Evolutionary conservation across 2,113 vertebrate genomes (phyloP).

Genomic region (Planiliza haematocheilus): DNA sequence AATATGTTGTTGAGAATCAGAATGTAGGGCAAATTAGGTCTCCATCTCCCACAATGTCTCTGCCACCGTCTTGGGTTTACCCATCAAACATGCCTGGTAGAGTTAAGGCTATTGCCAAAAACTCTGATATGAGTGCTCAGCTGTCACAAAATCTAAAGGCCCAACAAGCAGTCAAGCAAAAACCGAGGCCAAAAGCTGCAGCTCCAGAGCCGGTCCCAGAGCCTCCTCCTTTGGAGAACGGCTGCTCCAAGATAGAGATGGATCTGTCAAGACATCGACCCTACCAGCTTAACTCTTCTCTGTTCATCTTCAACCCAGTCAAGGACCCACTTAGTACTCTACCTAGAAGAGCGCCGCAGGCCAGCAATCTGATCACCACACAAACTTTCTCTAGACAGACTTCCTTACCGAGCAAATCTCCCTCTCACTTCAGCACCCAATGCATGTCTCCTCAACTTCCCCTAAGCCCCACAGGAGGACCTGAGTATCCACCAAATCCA

Average conservation of each 20-base stretch:
- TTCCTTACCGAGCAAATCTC: conserved; percentile 81
- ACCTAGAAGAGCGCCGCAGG: conserved; percentile 85
- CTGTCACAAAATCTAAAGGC: conserved; percentile 77
- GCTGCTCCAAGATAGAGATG: conserved; percentile 88
- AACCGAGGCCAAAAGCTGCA: conserved; percentile 59
- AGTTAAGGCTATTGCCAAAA: conserved; percentile 84
- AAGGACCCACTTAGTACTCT: conserved; percentile 84
- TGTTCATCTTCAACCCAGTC: conserved; percentile 91
- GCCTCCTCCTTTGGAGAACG: conserved; percentile 81
- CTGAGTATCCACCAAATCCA: conserved; percentile 46
- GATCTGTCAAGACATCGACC: conserved; percentile 91
- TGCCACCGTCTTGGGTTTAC: conserved; percentile 97
- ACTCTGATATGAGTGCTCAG: conserved; percentile 79
- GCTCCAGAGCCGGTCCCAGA: conserved; percentile 77
- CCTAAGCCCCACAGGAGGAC: conserved; percentile 51
- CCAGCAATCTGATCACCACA: conserved; percentile 73
- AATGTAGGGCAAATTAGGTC: conserved; percentile 81
- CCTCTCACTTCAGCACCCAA: conserved; percentile 80
- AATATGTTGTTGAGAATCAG: conserved; percentile 88
- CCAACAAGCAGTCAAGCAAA: conserved; percentile 79
- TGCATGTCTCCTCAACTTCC: conserved; percentile 79
- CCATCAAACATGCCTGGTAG: conserved; percentile 85
- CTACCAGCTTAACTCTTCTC: conserved; percentile 91
- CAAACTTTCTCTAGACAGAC: conserved; percentile 77
- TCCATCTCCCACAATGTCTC: conserved; percentile 94